phyloP scores from a whole-genome alignment of 2,888 invertebrate species.

The Nymphalis polychloros region DNA sequence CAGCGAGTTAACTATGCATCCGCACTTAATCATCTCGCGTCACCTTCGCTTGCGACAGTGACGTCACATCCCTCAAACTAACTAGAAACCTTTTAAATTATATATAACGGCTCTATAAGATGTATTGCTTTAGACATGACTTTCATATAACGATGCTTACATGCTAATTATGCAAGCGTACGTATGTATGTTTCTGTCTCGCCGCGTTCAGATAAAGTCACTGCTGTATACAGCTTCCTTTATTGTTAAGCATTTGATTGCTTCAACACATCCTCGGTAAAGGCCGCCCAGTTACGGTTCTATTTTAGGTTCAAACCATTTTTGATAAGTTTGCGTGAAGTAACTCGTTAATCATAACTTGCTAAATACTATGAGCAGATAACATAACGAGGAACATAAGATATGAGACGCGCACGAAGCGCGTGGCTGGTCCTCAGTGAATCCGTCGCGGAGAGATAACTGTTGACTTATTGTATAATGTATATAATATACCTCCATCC shows the following conservation, averaged over 20 bases:
- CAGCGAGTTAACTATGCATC: conserved; percentile 10
- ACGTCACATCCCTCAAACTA: conserved; percentile 7
- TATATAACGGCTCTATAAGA: not conserved
- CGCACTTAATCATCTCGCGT: conserved; percentile 10
- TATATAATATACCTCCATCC: not conserved
- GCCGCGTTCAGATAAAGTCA: not conserved
- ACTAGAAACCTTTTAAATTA: conserved; percentile 17
- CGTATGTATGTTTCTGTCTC: not conserved
- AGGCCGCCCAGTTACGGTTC: too few species aligned
- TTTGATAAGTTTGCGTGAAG: too few species aligned
- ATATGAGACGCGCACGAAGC: not conserved
- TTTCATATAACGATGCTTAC: not conserved
- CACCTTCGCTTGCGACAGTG: conserved; percentile 8
- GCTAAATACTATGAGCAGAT: not conserved
- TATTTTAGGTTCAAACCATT: too few species aligned
- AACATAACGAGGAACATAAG: not conserved
- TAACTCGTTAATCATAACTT: too few species aligned
- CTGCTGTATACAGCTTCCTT: not conserved
- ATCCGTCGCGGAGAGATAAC: conserved; percentile 10
- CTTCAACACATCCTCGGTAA: not conserved
- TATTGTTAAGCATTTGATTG: not conserved
- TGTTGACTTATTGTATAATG: not conserved
- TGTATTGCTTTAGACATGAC: not conserved
- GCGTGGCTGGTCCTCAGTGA: conserved; percentile 9
- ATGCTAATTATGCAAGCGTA: not conserved